Base-by-base conservation (phyloP, 2,113 vertebrate genomes). In the Lasiurus borealis region DNA sequence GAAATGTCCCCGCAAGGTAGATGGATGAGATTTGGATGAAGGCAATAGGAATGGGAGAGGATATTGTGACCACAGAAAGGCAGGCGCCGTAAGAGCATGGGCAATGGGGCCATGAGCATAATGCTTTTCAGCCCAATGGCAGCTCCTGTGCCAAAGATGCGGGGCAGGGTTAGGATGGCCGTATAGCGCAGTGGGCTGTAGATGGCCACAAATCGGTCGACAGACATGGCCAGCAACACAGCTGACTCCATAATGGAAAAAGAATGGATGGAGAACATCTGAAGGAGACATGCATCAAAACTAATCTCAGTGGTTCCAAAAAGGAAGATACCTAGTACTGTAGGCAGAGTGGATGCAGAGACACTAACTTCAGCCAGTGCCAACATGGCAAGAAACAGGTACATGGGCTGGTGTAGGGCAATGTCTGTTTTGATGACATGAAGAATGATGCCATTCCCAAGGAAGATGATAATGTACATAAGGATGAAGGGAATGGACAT, bases 191-290 rank as follows among this genome's bases (percentile, higher is more conserved):
- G 57, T 25, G 97, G 97, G 21, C 88, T 97, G 10, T 96, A 95
- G 85, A 98, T 97, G 40, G 97, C 97, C 73, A 98, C 96, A 73
- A 96, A 98, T 57, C 92, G 95, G 69, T 97, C 97, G 23, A 97
- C 69, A 69, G 97, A 93, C 97, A 97, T 97, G 66, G 95, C 95
- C 36, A 97, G 73, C 59, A 97, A 59, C 71, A 97, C 95, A 78
- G 89, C 88, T 25, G 97, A 97, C 50, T 97, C 97, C 90, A 95
- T 93, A 50, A 97, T 96, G 40, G 97, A 97, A 50, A 97, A 97
- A 21, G 96, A 97, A 76, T 97, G 97, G 8, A 97, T 96, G 57
- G 15, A 94, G 71, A 97, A 95, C 97, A 97, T 97, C 90, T 97
- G 97, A 44, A 97, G 50, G 87, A 97, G 95, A 57, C 97, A 97